A percentile compares a stretch with the other conserved stretches of the same genome.
Conservation (phyloP, 2,113 vertebrate genomes). For the Trematomus loennbergii region DNA sequence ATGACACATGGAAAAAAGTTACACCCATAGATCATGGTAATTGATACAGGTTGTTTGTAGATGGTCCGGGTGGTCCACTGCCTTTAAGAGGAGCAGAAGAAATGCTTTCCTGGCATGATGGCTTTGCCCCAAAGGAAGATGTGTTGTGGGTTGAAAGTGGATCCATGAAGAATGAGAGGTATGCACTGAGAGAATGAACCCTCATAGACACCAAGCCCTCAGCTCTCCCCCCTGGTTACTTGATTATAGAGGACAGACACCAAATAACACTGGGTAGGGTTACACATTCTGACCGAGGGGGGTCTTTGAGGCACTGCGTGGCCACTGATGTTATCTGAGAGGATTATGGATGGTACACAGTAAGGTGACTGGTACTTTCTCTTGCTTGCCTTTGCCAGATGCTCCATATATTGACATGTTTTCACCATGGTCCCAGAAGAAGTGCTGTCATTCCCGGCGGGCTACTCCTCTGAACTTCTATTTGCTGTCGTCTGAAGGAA, state of each 20-base stretch:
- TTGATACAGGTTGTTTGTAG: neutral
- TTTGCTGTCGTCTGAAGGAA: constrained; percentile 50
- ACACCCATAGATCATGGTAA: too few relatives aligned
- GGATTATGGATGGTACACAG: constrained; percentile 11
- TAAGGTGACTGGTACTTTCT: constrained; percentile 41
- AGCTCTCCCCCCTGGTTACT: constrained; percentile 46
- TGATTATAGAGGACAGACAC: constrained; percentile 59
- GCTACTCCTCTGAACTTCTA: constrained; percentile 40
- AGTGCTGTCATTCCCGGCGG: constrained; percentile 27
- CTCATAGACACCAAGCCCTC: constrained; percentile 42
- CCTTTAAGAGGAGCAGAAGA: constrained; percentile 6
- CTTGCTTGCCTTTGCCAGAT: constrained; percentile 23
- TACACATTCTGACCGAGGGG: constrained; percentile 58
- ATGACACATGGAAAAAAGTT: too few relatives aligned
- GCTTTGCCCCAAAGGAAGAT: constrained; percentile 22
- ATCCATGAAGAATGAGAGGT: constrained; percentile 63
- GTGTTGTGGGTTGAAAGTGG: constrained; percentile 49
- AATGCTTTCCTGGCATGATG: constrained; percentile 8
- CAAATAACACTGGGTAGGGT: constrained; percentile 65
- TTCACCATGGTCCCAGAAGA: constrained; percentile 37
- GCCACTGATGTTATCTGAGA: constrained; percentile 37
- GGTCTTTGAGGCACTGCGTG: constrained; percentile 21
- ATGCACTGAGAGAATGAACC: constrained; percentile 58
- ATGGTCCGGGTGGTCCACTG: neutral
- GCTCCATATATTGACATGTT: constrained; percentile 62